These are phyloP conservation scores for Enteromius thamalakanensis DNA, from an alignment of 2,797 vertebrate genomes.

Conservation along the genomic window DNA sequence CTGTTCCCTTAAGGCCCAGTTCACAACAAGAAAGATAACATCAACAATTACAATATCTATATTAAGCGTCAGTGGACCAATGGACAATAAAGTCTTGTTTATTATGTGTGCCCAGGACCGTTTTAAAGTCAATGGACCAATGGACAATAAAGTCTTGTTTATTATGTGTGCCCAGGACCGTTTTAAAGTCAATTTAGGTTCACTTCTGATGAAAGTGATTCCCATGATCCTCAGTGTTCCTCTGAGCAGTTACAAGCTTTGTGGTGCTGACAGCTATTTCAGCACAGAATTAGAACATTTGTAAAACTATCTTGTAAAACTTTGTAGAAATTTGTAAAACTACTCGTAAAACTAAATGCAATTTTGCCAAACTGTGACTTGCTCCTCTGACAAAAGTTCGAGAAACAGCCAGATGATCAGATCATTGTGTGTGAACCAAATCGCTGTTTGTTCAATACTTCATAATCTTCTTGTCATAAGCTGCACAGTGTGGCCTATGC, in stretches of 20 bases:
- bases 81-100: neutral
- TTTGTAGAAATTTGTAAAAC: too few species aligned
- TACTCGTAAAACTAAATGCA: too few species aligned
- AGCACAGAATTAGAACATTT: too few species aligned
- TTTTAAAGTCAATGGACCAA: neutral
- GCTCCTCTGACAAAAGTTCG: neutral
- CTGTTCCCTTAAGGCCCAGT: neutral
- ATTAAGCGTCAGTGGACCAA: neutral
- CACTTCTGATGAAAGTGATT: too few species aligned
- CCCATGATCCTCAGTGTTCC: too few species aligned
- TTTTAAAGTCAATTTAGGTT: neutral
- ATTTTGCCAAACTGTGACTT: neutral
- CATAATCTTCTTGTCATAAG: slow-evolving; percentile 22
- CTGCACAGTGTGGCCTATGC: neutral
- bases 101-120: neutral
- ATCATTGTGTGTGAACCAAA: neutral
- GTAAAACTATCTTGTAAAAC: too few species aligned
- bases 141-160: neutral
- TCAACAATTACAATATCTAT: neutral
- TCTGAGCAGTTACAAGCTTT: too few species aligned
- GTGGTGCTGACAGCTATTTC: too few species aligned
- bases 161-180: neutral
- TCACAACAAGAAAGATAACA: neutral
- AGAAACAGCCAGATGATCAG: neutral
- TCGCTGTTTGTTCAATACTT: neutral